Conservation (phyloP, 2,888 invertebrate genomes). For the Melitaea athalia region DNA sequence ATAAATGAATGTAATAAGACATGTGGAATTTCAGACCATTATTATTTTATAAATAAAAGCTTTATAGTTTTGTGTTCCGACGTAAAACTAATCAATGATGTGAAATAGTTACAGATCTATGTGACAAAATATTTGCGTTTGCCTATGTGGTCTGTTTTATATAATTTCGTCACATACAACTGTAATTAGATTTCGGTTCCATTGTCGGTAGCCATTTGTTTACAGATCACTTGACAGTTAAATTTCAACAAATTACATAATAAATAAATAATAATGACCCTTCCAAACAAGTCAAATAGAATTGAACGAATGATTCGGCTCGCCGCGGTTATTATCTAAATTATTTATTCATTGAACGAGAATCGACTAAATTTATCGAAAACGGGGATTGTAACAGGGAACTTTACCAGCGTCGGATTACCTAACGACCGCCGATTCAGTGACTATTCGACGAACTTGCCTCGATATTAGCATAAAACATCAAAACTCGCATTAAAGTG, state of each 20-base stretch:
- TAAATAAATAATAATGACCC: slow-evolving; percentile 1
- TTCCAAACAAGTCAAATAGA: slow-evolving; percentile 6
- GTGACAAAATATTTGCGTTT: no score
- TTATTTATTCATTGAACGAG: slow-evolving; percentile 37
- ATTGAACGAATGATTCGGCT: slow-evolving; percentile 3
- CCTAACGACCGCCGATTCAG: slow-evolving; percentile 52
- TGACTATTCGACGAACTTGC: slow-evolving; percentile 67
- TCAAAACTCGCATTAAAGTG: slow-evolving; percentile 81
- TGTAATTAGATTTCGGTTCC: neutral
- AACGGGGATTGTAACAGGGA: slow-evolving; percentile 14
- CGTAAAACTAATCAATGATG: no score
- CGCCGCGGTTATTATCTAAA: slow-evolving; percentile 19
- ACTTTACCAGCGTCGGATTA: slow-evolving; percentile 20
- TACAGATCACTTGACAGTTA: neutral
- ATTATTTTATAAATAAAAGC: no score
- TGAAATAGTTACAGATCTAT: no score
- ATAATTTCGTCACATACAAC: no score
- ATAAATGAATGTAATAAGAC: no score
- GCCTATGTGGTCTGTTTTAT: no score
- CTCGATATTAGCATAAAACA: slow-evolving; percentile 79
- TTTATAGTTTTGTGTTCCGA: no score
- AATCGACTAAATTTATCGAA: slow-evolving; percentile 34
- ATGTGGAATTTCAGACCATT: no score
- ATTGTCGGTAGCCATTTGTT: neutral
- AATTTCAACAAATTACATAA: neutral